Evolutionary conservation across 2,797 vertebrate species (phyloP).

Genomic region (Platalea minor): DNA sequence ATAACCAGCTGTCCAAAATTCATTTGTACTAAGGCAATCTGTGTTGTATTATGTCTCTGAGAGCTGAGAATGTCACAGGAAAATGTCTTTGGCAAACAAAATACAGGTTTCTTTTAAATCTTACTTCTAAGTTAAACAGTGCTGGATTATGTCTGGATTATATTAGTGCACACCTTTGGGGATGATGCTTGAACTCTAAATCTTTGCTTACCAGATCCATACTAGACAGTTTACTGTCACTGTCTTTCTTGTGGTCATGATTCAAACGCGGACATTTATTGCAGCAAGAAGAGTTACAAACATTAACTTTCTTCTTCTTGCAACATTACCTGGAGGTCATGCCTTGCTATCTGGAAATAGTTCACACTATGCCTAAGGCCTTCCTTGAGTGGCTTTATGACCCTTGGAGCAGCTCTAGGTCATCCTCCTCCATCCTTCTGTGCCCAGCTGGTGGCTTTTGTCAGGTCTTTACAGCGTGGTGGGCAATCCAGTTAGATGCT

Average conservation of each 20-base stretch:
- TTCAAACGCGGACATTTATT: background rate
- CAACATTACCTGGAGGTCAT: too few species aligned
- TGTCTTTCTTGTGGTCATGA: background rate
- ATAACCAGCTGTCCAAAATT: background rate
- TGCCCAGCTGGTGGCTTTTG: background rate
- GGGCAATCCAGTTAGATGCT: too few species aligned
- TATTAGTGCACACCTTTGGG: background rate
- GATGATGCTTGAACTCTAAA: background rate
- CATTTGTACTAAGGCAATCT: background rate
- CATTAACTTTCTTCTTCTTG: background rate
- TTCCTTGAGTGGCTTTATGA: background rate
- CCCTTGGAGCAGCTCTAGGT: background rate
- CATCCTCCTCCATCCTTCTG: too few species aligned
- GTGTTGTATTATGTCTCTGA: background rate
- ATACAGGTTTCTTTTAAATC: background rate
- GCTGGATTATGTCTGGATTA: background rate
- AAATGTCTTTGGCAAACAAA: background rate
- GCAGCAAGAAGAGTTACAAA: background rate
- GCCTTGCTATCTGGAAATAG: background rate
- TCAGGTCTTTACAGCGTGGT: background rate
- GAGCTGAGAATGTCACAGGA: background rate
- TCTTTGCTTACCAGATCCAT: background rate
- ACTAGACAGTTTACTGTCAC: background rate
- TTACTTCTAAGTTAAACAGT: background rate
- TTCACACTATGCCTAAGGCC: background rate